Base-by-base conservation (phyloP, 37 sponge, comb jelly and placozoan genomes). In the Diacarnus erythraeanus region DNA sequence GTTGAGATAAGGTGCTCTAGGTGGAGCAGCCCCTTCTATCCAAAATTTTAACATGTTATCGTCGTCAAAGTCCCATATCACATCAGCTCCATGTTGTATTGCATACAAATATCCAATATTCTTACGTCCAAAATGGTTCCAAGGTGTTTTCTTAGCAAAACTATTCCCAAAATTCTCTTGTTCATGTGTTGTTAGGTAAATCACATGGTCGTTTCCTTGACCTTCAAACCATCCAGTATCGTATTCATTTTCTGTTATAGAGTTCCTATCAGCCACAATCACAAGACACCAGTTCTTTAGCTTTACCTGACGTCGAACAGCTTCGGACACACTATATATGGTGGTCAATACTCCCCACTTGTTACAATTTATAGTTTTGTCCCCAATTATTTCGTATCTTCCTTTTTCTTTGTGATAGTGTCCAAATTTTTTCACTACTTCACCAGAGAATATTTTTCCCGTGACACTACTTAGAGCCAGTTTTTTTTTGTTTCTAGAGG, bases 31-130 rank as follows among this genome's bases (percentile, higher is more conserved):
- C 33, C 84, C 84, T 21, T 65, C 47, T 9, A 84, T 56, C 84
- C 84, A 84, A 38, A 76, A 84, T 59, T 88, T 88, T 42, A 88
- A 42, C 65, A 76, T 2, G 61, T 89, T 89, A 66, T 89, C 90
- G 39, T 89, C 90, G 35, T 89, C 90, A 25, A 81, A 77, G 70
- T 89, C 90, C 75, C 76, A 84, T 29, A 89, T 89, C 33, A 89
- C 41, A 2, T 73, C 29, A 6, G 90, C 90, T 29, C 90, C 90
- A 54, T 80, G 85, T 4, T 31, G 23, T 23, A 89, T 57, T 8
- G 90, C 90, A 40, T 84, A 89, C 57, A 89, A 38, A 47, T 70
- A 89, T 22, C 90, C 90, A 66, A 89, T 73, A 42, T 89, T 89
- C 67, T 89, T 89, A 21, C 90, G 75, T 0, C 85, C 77, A 75